Percentiles rank a stretch among this genome's conserved stretches.
phyloP scores from a whole-genome alignment of 2,113 vertebrate species.

The Crocuta crocuta region DNA sequence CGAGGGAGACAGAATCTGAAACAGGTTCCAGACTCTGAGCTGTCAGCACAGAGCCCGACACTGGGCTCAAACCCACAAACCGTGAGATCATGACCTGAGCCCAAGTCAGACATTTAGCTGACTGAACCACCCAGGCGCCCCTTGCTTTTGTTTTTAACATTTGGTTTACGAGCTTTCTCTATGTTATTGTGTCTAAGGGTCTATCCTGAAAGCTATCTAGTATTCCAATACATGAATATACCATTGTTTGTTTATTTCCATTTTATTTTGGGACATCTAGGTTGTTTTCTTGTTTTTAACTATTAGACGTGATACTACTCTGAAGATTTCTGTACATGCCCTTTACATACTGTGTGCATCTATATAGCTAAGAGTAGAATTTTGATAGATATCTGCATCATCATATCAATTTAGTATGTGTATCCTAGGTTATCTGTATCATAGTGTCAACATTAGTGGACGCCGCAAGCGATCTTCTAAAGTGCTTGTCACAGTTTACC shows the following conservation, averaged over 20 bases:
- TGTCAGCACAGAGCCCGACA: no score
- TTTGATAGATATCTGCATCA: neutral
- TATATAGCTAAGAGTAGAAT: neutral
- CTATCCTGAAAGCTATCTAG: neutral
- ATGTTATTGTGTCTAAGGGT: neutral
- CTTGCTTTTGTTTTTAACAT: neutral
- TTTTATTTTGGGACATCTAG: neutral
- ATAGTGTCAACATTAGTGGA: neutral
- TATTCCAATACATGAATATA: neutral
- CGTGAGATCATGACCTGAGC: no score
- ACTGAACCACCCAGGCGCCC: no score
- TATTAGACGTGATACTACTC: neutral
- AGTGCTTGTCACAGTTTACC: neutral
- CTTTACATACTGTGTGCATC: neutral
- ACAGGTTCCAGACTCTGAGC: no score
- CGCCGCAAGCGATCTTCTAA: neutral
- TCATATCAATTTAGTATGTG: neutral
- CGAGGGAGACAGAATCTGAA: no score
- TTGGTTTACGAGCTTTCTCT: neutral
- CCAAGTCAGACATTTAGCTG: no score
- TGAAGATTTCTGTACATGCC: neutral
- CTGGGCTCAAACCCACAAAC: no score
- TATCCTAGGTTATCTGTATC: neutral
- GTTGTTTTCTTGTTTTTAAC: neutral
- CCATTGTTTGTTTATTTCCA: neutral